Evolutionary conservation across 2,888 invertebrate species (phyloP), one percentile per base, ranked within the genome.

Genomic region (Athalia circularis): DNA sequence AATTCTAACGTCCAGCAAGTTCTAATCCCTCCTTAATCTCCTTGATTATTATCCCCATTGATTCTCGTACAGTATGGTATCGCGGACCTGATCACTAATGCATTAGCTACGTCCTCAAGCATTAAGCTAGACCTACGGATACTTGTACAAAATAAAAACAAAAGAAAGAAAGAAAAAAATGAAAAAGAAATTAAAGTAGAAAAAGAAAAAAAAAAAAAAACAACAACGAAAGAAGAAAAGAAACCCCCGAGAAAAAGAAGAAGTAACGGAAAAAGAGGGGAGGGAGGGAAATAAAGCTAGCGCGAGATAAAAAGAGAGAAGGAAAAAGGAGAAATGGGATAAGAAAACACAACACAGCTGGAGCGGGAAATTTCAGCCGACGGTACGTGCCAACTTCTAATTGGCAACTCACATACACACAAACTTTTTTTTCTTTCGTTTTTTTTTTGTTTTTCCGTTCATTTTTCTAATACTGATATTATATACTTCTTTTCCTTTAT

Each of bases 11-110:
- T 72, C 72, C 47, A 57, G 57, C 72, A 59, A 72, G 72, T 72
- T 72, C 72, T 59, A 59, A 72, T 72, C 72, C 72, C 72, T 72
- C 57, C 72, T 72, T 59, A 72, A 72, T 72, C 72, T 72, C 59
- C 72, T 47, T 72, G 72, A 72, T 72, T 72, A 72, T 72, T 72
- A 72, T 72, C 72, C 72, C 72, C 72, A 72, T 72, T 72, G 72
- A 72, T 72, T 72, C 59, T 45, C 72, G 70, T 57, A 57, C 72
- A 4, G 50, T 15, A 45, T 11, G n/a, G 54, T 52, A 52, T 68
- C 52, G 50, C 52, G 52, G 54, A 43, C 29, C 68, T 72, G 70
- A 72, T 72, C 70, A 72, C 70, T 72, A 72, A 72, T 72, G 70
- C 70, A 72, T 72, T 72, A 72, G 70, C 70, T 59, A 59, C 59